Conservation (phyloP, 2,113 vertebrate genomes). For the Takifugu flavidus region DNA sequence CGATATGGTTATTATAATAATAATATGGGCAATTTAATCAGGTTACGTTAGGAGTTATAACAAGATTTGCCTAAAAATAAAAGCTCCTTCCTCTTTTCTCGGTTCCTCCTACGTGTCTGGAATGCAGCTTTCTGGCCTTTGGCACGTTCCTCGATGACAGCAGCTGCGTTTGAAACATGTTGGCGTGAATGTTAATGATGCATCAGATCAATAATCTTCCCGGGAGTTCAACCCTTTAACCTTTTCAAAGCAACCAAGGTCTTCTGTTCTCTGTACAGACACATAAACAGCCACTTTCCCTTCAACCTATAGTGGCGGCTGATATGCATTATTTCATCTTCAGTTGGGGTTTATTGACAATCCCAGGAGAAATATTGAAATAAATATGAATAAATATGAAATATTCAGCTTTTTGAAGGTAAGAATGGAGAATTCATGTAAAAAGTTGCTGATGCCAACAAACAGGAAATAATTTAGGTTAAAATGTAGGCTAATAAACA, state of each 20-base stretch:
- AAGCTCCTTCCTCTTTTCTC: no score
- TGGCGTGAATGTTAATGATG: constrained; percentile 45
- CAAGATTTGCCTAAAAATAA: no score
- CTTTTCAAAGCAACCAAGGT: constrained; percentile 15
- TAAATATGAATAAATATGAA: no score
- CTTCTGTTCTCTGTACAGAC: constrained; percentile 14
- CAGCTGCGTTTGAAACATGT: constrained; percentile 35
- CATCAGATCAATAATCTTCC: constrained; percentile 42
- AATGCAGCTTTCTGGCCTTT: constrained; percentile 13
- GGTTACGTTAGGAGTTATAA: no score
- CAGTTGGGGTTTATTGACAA: not conserved
- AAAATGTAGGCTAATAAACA: no score
- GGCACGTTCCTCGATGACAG: constrained; percentile 36
- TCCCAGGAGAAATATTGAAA: not conserved
- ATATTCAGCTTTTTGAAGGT: no score
- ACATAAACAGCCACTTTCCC: constrained; percentile 10
- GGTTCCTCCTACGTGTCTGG: not conserved
- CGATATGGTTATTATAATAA: no score
- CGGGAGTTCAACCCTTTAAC: constrained; percentile 30
- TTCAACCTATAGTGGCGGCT: constrained; percentile 1
- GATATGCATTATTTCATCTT: constrained; percentile 4
- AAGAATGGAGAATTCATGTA: no score
- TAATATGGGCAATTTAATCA: no score
- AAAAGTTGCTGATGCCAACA: no score
- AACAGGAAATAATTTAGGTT: no score